Evolutionary conservation across 2,888 invertebrate genomes (phyloP), one percentile per base, ranked within the genome.

Genomic region (Philereme transversata): DNA sequence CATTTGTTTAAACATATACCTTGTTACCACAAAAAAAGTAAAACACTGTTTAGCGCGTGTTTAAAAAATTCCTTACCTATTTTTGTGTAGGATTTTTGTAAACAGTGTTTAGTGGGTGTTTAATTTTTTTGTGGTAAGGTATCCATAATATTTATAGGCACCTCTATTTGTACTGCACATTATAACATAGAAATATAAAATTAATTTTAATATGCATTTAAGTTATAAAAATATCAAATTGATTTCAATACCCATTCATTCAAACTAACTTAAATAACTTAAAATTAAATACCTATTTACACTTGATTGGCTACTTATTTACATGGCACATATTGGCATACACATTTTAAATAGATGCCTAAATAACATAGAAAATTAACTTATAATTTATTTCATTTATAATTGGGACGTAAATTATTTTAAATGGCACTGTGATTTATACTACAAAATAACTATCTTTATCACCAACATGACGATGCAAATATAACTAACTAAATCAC

Each of bases 251-350:
- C 51, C 52, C n/a, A 55, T 57, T 64, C 38, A 48, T 52, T 65
- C 52, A 9, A 46, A 67, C 69, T 70, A n/a, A n/a, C n/a, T n/a
- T n/a, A n/a, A n/a, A n/a, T n/a, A n/a, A n/a, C n/a, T n/a, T n/a
- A n/a, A n/a, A n/a, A n/a, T n/a, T 48, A 41, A 67, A 68, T 69
- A 73, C 62, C 51, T 74, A 77, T 74, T 70, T 74, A 75, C 74
- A 72, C 64, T 22, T 71, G 48, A 64, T 67, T 70, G 62, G 66
- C 72, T 77, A 81, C 76, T 82, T 86, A 86, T 86, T 79, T 86
- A 88, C 87, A 90, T 90, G 90, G 90, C 90, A 90, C 90, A 78
- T 82, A 74, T 82, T 82, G 82, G 82, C 78, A 85, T 87, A 84
- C 34, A 56, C 35, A 44, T 40, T 57, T 57, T 57, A 46, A 45